phyloP scores from a whole-genome alignment of 2,113 vertebrate genomes.

The Chaetodon trifascialis region DNA sequence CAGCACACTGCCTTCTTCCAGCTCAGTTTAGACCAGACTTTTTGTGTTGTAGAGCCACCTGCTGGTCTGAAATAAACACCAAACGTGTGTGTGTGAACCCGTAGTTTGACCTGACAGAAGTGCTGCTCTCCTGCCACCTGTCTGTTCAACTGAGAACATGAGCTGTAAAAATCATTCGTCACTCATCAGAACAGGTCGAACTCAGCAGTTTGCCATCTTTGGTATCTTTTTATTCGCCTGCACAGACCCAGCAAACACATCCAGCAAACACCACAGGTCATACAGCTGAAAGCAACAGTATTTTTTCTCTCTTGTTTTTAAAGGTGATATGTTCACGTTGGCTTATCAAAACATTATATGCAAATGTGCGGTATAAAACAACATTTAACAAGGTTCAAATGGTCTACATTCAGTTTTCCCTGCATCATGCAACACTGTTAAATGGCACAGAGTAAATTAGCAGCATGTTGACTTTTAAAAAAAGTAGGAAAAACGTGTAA shows the following conservation, averaged over 20 bases:
- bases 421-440: constrained; percentile 45
- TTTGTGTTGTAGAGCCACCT: constrained; percentile 59
- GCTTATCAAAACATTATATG: constrained; percentile 45
- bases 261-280: constrained; percentile 27
- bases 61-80: constrained; percentile 28
- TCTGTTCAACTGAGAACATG: background rate
- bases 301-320: background rate
- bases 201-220: background rate
- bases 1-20: background rate
- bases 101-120: background rate
- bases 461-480: constrained; percentile 35
- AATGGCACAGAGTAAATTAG: constrained; percentile 37
- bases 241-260: constrained; percentile 27
- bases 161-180: background rate
- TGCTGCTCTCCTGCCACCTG: constrained; percentile 9
- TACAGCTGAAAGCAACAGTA: background rate
- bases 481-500: constrained; percentile 7
- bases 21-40: background rate
- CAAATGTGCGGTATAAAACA: constrained; percentile 38
- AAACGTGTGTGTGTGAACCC: background rate
- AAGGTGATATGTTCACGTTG: constrained; percentile 16
- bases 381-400: background rate
- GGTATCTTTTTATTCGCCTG: constrained; percentile 41
- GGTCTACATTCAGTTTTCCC: constrained; percentile 42
- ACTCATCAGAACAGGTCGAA: background rate